These are phyloP conservation scores for Gryllus bimaculatus DNA, from an alignment of 1,140 invertebrate species.

Conservation along the genomic window DNA sequence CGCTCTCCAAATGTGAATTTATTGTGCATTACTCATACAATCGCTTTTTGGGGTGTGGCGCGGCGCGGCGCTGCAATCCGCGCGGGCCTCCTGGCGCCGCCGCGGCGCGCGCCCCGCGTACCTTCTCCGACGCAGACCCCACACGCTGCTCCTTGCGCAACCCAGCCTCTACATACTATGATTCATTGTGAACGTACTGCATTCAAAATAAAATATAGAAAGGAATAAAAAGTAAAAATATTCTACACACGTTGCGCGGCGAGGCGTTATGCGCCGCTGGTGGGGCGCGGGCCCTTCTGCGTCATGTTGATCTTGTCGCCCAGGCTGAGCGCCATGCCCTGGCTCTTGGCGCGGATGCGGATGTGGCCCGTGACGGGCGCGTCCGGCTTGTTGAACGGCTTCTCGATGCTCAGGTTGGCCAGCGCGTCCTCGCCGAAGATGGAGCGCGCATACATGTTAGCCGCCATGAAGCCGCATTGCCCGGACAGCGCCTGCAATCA, in stretches of 20 bases:
- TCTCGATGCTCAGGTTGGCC: constrained; percentile 97
- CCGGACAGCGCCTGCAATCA: constrained; percentile 69
- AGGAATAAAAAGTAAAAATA: no score
- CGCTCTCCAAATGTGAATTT: no score
- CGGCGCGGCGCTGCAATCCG: no score
- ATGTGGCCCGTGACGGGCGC: constrained; percentile 92
- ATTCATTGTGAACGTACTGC: no score
- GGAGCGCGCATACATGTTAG: constrained; percentile 96
- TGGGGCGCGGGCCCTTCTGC: constrained; percentile 52
- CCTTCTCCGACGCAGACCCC: no score
- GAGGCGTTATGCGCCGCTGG: constrained; percentile 9
- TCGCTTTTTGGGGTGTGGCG: no score
- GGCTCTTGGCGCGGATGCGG: constrained; percentile 93
- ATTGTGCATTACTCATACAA: no score
- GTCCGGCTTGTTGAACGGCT: constrained; percentile 76
- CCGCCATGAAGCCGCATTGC: constrained; percentile 98
- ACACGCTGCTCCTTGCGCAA: no score
- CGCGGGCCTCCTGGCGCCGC: no score
- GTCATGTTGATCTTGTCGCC: constrained; percentile 94
- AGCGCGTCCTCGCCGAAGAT: constrained; percentile 99
- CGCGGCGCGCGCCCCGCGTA: no score
- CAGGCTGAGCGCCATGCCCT: constrained; percentile 95
- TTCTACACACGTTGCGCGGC: not conserved
- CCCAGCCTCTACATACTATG: no score
- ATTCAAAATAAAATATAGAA: no score